Base-by-base conservation (phyloP, 2,113 vertebrate genomes). In the Boulengeromyrus knoepffleri region DNA sequence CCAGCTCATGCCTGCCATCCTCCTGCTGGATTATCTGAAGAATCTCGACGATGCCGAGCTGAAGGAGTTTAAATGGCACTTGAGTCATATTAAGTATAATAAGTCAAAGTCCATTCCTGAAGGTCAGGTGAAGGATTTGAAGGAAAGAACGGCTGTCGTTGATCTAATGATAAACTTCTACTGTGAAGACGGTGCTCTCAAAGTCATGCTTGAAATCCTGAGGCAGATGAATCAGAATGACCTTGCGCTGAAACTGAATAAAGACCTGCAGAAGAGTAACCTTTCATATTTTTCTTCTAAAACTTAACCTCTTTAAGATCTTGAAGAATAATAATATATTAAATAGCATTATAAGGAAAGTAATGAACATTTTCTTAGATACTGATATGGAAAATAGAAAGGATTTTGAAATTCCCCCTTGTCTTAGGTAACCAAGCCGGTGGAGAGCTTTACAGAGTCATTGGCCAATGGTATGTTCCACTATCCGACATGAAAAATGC, bases 11-110 rank as follows among this genome's bases (percentile, higher is more conserved):
- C 39, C 21, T 15, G 21, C 42, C 24, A 13, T 3, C 56, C 50
- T 45, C 15, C 19, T 95, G 21, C 1, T 93, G 0, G 24, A 49
- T 0, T 52, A 21, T 58, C 91, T 95, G 53, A 90, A 93, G 0
- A 27, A 91, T 0, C 56, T 94, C 10, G 0, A 0, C 0, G 0
- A 70, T 0, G 3, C 74, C 0, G 39, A 93, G 0, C 92, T 94
- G 0, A 1, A 88, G 0, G 85, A 0, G 0, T 90, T 95, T 36
- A 88, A 92, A 84, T 94, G 77, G 88, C 31, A 24, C 46, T 92
- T 94, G 1, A 0, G 0, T 0, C 0, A 19, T 0, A 0, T 2
- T 0, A 0, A 52, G 5, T 1, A 91, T 52, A 70, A 88, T 0
- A 0, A 13, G 36, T 92, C 80, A 45, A 12, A 9, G 0, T 88